These are phyloP conservation scores for Lepidonotus clava DNA, from an alignment of 2,888 invertebrate genomes.

Conservation along the genomic window DNA sequence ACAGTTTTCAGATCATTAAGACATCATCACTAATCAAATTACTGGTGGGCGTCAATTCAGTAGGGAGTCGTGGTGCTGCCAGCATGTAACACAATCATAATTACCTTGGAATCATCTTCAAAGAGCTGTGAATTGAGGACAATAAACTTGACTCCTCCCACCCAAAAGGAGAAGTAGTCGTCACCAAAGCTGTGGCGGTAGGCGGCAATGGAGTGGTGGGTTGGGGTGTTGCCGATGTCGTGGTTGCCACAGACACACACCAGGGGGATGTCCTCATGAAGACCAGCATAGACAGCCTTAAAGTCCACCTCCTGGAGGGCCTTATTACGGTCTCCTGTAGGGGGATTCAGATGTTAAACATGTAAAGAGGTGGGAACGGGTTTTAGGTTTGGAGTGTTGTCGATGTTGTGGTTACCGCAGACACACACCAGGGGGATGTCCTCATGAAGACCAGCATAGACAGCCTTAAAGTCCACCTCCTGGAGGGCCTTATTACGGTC, in stretches of 20 bases:
- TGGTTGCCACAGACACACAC: constrained; percentile 83
- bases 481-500: constrained; percentile 71
- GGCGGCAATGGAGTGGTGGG: constrained; percentile 75
- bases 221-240: constrained; percentile 82
- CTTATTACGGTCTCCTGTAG: constrained; percentile 42
- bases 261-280: constrained; percentile 81
- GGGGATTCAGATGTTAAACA: neutral
- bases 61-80: no score
- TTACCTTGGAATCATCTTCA: constrained; percentile 68
- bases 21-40: no score
- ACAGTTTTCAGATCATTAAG: no score
- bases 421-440: constrained; percentile 82
- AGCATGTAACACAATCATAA: no score
- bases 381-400: constrained; percentile 70
- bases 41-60: no score
- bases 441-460: constrained; percentile 79
- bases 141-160: constrained; percentile 81
- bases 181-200: constrained; percentile 75
- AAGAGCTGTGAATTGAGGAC: constrained; percentile 82
- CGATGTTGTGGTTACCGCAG: constrained; percentile 83
- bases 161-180: constrained; percentile 82
- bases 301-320: constrained; percentile 81
- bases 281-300: constrained; percentile 75
- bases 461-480: constrained; percentile 79
- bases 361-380: neutral